These are phyloP conservation scores for Stegophylla sp. DNA, from an alignment of 2,888 invertebrate species.

Conservation along the genomic window DNA sequence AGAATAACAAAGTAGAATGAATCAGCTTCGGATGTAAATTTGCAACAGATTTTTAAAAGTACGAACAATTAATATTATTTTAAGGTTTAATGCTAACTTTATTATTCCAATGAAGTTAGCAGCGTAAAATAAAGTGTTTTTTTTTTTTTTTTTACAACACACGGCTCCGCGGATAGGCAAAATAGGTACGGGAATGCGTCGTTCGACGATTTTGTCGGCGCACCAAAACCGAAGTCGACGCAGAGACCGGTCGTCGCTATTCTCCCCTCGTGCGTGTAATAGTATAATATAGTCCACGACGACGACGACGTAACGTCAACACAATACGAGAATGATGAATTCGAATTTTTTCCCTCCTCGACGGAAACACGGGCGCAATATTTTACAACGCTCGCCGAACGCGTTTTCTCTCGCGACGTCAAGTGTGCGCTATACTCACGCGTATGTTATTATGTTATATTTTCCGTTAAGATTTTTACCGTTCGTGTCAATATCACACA, in stretches of 20 bases:
- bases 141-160: background rate
- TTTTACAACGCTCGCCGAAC: background rate
- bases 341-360: background rate
- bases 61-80: background rate
- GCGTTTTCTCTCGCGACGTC: background rate
- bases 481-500: background rate
- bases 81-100: background rate
- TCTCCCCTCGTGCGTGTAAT: background rate
- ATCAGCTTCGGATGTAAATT: too few relatives aligned
- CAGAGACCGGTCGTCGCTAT: background rate
- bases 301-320: too few relatives aligned
- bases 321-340: constrained; percentile 4
- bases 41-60: too few relatives aligned
- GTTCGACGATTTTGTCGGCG: background rate
- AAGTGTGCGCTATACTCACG: background rate
- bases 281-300: too few relatives aligned
- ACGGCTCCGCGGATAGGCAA: constrained; percentile 34
- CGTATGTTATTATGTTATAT: background rate
- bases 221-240: background rate
- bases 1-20: too few relatives aligned
- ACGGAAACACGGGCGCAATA: constrained; percentile 12
- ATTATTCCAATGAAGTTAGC: background rate
- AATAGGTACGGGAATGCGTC: constrained; percentile 22
- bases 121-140: background rate
- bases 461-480: background rate